phyloP scores from a whole-genome alignment of 2,113 vertebrate species.

The Grantiella picta region DNA sequence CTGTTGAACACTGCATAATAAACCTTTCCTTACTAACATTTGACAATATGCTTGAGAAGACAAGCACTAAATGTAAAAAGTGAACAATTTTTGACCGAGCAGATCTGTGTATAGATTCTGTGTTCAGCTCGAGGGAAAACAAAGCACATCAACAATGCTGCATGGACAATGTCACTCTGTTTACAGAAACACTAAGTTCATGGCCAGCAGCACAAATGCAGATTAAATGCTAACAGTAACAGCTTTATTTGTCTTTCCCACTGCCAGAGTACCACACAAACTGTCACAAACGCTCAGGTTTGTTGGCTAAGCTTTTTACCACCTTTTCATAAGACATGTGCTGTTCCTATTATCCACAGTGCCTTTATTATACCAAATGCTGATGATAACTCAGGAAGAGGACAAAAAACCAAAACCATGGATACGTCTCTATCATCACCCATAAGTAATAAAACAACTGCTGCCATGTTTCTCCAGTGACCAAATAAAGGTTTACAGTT shows the following conservation, averaged over 20 bases:
- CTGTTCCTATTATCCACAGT: not conserved
- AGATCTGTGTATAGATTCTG: not conserved
- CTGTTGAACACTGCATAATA: not conserved
- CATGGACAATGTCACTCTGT: not conserved
- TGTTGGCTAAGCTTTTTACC: constrained; percentile 7
- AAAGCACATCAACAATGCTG: constrained; percentile 8
- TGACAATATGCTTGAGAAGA: not conserved
- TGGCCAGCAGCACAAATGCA: constrained; percentile 19
- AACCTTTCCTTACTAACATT: not conserved
- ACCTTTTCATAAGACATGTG: not conserved
- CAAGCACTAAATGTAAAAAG: not conserved
- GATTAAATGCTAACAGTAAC: constrained; percentile 34
- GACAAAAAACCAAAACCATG: not conserved
- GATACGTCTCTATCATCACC: not conserved
- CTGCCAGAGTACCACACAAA: not conserved
- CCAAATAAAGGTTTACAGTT: not conserved
- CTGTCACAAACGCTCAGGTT: not conserved
- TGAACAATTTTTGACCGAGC: not conserved
- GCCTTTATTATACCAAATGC: not conserved
- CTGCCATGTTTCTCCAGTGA: not conserved
- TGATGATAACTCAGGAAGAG: not conserved
- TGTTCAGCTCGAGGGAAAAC: not conserved
- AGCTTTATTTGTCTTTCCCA: constrained; percentile 15
- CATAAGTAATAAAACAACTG: not conserved
- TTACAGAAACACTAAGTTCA: constrained; percentile 15